A percentile compares a stretch with the other conserved stretches of the same genome.
Conservation (phyloP, 2,888 invertebrate species). For the Anarsia innoxiella region DNA sequence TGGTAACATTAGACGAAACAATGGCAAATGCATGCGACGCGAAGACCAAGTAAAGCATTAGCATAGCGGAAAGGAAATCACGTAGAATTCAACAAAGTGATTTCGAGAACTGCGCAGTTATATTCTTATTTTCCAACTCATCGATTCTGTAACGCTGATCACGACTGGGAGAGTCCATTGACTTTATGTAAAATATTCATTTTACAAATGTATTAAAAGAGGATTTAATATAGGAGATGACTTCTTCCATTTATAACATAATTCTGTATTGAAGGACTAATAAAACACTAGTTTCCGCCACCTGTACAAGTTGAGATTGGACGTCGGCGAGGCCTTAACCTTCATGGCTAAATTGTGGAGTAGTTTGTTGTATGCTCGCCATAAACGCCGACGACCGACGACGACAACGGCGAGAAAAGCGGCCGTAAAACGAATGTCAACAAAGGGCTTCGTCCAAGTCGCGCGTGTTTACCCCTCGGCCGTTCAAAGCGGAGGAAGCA, state of each 20-base stretch:
- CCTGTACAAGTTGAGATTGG: too few relatives aligned
- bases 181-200: too few relatives aligned
- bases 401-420: conserved; percentile 29
- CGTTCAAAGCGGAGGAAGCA: conserved; percentile 69
- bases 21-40: conserved; percentile 53
- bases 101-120: conserved; percentile 48
- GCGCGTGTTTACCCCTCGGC: conserved; percentile 65
- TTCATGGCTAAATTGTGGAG: conserved; percentile 1
- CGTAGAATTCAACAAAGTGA: conserved; percentile 37
- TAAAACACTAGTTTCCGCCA: too few relatives aligned
- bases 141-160: conserved; percentile 22
- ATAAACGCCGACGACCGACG: conserved; percentile 43
- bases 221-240: too few relatives aligned
- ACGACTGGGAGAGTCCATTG: conserved; percentile 25
- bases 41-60: conserved; percentile 42
- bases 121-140: conserved; percentile 32
- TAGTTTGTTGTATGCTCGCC: conserved; percentile 22
- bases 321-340: conserved; percentile 3
- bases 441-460: conserved; percentile 60
- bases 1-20: conserved; percentile 57
- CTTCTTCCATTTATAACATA: too few relatives aligned
- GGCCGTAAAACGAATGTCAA: conserved; percentile 67
- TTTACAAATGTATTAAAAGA: too few relatives aligned
- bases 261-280: too few relatives aligned
- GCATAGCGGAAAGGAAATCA: conserved; percentile 57